Percentiles rank a stretch among this genome's conserved stretches.
These are phyloP conservation scores for Sipha flava DNA, from an alignment of 1,140 invertebrate genomes.

Conservation along the genomic window DNA sequence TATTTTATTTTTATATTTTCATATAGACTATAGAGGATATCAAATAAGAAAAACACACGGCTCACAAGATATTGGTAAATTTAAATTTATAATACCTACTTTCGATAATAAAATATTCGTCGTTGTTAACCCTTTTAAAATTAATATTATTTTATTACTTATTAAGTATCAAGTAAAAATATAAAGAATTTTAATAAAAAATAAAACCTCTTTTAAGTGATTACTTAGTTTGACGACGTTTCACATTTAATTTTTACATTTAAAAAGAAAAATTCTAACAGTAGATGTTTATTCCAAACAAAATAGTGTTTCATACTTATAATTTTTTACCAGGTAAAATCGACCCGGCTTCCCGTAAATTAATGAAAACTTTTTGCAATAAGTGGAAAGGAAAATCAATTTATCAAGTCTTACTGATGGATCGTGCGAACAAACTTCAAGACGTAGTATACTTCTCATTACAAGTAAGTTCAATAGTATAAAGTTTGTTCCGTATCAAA, in stretches of 20 bases:
- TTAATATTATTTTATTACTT: too few species aligned
- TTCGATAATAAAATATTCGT: too few species aligned
- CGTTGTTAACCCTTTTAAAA: too few species aligned
- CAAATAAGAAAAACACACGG: background rate
- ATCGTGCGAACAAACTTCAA: constrained; percentile 66
- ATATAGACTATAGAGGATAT: constrained; percentile 17
- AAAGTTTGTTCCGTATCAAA: background rate
- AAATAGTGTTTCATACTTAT: too few species aligned
- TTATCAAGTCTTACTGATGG: constrained; percentile 71
- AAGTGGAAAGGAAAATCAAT: constrained; percentile 72
- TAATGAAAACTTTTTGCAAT: constrained; percentile 60
- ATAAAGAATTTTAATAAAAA: too few species aligned
- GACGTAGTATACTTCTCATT: constrained; percentile 74
- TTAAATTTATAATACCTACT: too few species aligned
- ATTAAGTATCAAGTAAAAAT: too few species aligned
- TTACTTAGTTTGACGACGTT: too few species aligned
- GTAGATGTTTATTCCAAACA: too few species aligned
- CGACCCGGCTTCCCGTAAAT: constrained; percentile 58
- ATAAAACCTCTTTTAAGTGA: too few species aligned
- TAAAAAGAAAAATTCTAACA: too few species aligned
- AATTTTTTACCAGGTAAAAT: constrained; percentile 51
- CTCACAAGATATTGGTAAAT: background rate
- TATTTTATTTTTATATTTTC: background rate
- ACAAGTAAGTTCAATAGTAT: constrained; percentile 52
- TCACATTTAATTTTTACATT: too few species aligned